Evolutionary conservation across 2,888 invertebrate species (phyloP).

Genomic region (Orthosia incerta): DNA sequence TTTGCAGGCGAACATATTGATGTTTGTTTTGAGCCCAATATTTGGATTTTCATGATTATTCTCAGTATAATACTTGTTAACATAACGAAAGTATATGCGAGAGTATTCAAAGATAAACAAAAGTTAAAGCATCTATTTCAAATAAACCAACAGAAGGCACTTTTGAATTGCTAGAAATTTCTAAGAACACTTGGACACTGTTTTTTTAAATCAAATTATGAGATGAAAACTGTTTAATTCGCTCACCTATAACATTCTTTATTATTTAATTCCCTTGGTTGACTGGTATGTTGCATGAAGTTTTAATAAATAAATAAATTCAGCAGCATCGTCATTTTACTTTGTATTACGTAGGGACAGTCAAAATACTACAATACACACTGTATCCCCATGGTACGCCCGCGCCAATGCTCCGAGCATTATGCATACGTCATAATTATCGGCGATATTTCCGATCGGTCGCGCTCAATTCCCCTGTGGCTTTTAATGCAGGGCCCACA

Average conservation of each 20-base stretch:
- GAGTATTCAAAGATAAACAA: no score
- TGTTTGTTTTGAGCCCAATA: not conserved
- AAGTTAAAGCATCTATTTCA: no score
- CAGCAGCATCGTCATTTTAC: not conserved
- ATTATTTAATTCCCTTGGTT: no score
- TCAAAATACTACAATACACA: slow-evolving; percentile 13
- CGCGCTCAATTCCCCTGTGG: slow-evolving; percentile 45
- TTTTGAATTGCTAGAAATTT: no score
- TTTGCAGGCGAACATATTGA: not conserved
- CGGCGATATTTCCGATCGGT: slow-evolving; percentile 46
- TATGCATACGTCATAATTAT: slow-evolving; percentile 62
- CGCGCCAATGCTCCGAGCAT: slow-evolving; percentile 27
- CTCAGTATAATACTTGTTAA: not conserved
- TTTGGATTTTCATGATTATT: not conserved
- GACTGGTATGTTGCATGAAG: no score
- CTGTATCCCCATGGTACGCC: slow-evolving; percentile 20
- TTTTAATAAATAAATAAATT: no score
- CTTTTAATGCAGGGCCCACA: slow-evolving; percentile 39
- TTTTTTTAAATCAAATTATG: not conserved
- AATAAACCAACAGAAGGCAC: no score
- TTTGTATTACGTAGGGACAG: not conserved
- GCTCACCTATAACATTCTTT: not conserved
- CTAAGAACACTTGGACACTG: no score
- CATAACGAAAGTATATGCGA: no score
- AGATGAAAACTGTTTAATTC: not conserved